phyloP scores from a whole-genome alignment of 2,888 invertebrate genomes.

The Nipponacmea schrenckii region DNA sequence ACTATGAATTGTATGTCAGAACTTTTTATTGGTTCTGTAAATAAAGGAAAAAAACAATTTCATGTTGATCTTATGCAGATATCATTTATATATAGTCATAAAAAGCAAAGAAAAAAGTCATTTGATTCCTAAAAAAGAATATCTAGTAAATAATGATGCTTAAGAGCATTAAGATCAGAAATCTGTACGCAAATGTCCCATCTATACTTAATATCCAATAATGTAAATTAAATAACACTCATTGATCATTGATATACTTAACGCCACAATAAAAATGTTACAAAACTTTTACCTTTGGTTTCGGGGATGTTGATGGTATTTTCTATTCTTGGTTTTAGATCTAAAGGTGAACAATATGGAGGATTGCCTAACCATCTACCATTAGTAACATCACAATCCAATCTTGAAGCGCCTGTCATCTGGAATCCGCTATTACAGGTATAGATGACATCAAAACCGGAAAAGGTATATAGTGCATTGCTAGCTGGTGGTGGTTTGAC shows the following conservation, averaged over 20 bases:
- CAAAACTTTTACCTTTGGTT: neutral
- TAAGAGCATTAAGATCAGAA: no score
- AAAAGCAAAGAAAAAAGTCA: no score
- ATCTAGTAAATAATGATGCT: no score
- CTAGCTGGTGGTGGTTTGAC: neutral
- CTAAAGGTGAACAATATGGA: neutral
- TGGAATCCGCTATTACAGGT: neutral
- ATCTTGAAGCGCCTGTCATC: neutral
- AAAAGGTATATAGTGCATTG: neutral
- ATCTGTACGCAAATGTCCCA: no score
- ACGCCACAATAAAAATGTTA: no score
- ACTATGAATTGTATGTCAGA: neutral
- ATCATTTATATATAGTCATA: no score
- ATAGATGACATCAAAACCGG: neutral
- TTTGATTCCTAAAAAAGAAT: no score
- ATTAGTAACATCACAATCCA: neutral
- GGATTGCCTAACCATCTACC: neutral
- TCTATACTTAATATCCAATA: no score
- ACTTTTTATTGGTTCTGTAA: neutral
- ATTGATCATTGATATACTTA: no score
- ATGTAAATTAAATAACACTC: no score
- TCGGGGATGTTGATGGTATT: constrained; percentile 1
- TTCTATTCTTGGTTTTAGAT: neutral
- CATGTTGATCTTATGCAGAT: no score
- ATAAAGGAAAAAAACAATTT: neutral